Conservation (phyloP, 1,140 invertebrate genomes). For the Bombus cullumanus region DNA sequence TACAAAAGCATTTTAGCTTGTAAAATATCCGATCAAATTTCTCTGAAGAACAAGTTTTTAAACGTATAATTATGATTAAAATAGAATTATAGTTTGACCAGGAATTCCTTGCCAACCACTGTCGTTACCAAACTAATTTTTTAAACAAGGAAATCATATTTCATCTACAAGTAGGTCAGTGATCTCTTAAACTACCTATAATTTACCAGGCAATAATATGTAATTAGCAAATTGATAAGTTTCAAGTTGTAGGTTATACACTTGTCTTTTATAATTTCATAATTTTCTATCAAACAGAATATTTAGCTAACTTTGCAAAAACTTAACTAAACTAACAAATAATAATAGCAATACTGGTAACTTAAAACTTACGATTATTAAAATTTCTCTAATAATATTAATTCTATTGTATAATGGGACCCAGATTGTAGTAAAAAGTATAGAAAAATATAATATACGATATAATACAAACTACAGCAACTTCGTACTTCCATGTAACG, state of each 20-base stretch:
- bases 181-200: neutral
- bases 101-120: neutral
- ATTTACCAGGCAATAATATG: neutral
- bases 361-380: neutral
- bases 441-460: neutral
- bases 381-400: neutral
- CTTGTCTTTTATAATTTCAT: neutral
- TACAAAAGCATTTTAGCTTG: neutral
- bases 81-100: neutral
- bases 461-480: neutral
- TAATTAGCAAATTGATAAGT: neutral
- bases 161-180: neutral
- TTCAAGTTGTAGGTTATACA: neutral
- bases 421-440: neutral
- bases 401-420: neutral
- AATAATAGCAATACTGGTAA: neutral
- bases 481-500: neutral
- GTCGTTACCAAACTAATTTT: neutral
- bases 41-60: neutral
- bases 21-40: neutral
- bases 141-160: neutral
- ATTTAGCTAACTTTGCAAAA: no score
- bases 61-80: neutral
- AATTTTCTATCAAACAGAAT: no score
- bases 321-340: rapidly evolving